Conservation (phyloP, 1,140 invertebrate genomes). For the Stratiolaelaps scimitus region DNA sequence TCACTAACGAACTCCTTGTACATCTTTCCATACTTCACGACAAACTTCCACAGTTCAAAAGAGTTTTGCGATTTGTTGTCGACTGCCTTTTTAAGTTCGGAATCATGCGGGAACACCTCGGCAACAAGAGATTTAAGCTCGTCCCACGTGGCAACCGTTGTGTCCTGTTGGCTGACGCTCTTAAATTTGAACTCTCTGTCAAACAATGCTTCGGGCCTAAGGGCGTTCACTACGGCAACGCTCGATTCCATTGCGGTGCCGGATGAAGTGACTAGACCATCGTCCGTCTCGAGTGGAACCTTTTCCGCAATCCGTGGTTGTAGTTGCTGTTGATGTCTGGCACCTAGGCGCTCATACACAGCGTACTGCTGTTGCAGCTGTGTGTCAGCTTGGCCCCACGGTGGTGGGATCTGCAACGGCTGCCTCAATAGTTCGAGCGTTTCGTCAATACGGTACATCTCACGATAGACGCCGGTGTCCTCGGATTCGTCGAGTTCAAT, state of each 20-base stretch:
- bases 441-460: background rate
- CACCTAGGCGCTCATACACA: background rate
- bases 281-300: background rate
- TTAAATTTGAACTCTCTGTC: conserved; percentile 1
- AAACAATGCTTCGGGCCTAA: background rate
- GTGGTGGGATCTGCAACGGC: background rate
- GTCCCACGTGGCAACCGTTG: background rate
- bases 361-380: background rate
- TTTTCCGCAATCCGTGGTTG: background rate
- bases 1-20: conserved; percentile 24
- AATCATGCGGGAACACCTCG: background rate
- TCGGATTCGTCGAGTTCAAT: background rate
- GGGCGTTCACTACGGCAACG: background rate
- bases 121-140: background rate
- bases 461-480: background rate
- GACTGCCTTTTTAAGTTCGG: conserved; percentile 1
- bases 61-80: conserved; percentile 14
- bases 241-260: background rate
- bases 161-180: background rate
- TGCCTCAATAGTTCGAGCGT: background rate
- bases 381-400: background rate
- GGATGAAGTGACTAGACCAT: background rate
- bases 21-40: conserved; percentile 24
- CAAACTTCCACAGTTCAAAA: conserved; percentile 18
- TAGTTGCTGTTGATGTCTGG: background rate